A percentile compares a stretch with the other conserved stretches of the same genome.
Evolutionary conservation across 2,797 vertebrate genomes (phyloP).

Genomic region (Thripadectes ignobilis): DNA sequence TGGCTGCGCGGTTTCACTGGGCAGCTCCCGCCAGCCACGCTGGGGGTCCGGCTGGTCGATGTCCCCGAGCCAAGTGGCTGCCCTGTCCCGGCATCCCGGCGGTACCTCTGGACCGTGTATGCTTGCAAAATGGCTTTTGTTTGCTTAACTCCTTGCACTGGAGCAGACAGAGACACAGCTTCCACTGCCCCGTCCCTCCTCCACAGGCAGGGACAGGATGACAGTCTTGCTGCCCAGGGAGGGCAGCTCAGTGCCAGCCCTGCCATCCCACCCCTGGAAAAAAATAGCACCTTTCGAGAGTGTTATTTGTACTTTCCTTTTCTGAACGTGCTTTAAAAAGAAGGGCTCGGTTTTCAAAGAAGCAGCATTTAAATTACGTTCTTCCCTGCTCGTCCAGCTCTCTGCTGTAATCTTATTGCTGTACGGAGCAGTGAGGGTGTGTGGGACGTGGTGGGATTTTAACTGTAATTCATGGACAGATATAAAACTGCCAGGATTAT

Average conservation of each 20-base stretch:
- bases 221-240: neutral
- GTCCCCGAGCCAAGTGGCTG: neutral
- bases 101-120: neutral
- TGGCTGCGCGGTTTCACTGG: accelerated
- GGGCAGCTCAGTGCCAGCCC: neutral
- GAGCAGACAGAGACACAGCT: neutral
- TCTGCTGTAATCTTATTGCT: neutral
- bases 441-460: neutral
- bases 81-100: neutral
- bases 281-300: constrained; percentile 6
- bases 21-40: neutral
- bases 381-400: neutral
- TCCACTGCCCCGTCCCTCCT: neutral
- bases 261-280: neutral
- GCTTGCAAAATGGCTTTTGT: constrained; percentile 3
- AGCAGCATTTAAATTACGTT: neutral
- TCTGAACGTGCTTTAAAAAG: constrained; percentile 23
- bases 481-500: neutral
- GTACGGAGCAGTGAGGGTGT: accelerated
- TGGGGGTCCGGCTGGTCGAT: accelerated
- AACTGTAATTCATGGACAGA: constrained; percentile 15
- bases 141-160: neutral
- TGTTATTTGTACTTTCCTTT: constrained; percentile 45
- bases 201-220: neutral
- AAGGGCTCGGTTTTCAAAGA: constrained; percentile 6